Conservation (phyloP, 2,113 vertebrate species). For the Chloebia gouldiae region DNA sequence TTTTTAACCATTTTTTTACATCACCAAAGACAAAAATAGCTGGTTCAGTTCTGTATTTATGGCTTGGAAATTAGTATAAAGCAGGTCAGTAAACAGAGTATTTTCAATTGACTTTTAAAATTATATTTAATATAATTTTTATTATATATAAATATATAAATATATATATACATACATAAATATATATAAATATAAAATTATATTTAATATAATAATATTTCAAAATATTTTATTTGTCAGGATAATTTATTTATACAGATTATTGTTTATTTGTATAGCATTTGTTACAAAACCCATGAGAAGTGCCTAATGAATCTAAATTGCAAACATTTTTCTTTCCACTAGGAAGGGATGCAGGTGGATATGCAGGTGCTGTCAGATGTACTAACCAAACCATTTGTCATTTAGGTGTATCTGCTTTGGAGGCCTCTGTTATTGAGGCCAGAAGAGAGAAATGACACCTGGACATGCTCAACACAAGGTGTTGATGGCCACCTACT, state of each 20-base stretch:
- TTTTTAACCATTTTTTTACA: background rate
- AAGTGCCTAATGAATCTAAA: background rate
- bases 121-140: background rate
- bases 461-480: background rate
- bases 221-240: background rate
- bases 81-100: background rate
- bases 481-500: background rate
- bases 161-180: no score
- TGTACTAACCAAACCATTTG: background rate
- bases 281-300: background rate
- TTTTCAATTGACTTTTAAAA: background rate
- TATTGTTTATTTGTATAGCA: background rate
- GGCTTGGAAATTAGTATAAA: background rate
- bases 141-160: no score
- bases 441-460: background rate
- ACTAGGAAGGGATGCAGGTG: background rate
- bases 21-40: background rate
- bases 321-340: conserved; percentile 9
- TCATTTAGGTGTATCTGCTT: background rate
- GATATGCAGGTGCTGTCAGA: background rate
- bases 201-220: background rate
- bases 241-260: background rate
- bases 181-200: no score
- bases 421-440: background rate
- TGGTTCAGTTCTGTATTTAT: background rate